Base-by-base conservation (phyloP, 2,888 invertebrate species). In the Caenorhabditis drosophilae region DNA sequence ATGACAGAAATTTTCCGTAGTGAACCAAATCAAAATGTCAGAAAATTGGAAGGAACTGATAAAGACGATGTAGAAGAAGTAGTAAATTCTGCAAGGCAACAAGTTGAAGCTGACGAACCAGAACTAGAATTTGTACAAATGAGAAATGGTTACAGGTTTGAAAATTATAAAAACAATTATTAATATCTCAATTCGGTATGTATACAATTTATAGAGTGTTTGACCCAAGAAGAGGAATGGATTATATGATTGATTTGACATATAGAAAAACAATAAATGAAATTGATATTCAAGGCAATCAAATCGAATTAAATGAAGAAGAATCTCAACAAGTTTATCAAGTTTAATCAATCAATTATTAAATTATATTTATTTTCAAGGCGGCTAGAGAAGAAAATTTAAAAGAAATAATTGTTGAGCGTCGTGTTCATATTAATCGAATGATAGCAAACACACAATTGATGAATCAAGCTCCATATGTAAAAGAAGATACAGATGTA, bases 401-500 rank as follows among this genome's bases (percentile, higher is more conserved):
- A 22, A 64, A 64, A 34, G 64, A 64, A 50, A 46, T 64, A n/a
- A 50, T 38, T 0, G 44, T 75, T 15, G 62, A 76, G 22, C 64
- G 67, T 41, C 58, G 91, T 79, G 88, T 93, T 73, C 90, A 93
- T 86, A 88, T 91, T 38, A 89, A 90, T 51, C 91, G 94, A 71
- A 90, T 92, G 15, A 86, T 96, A 55, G 92, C 92, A 16, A 89
- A 90, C 60, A 91, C 93, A 9, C 92, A 95, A 83, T 89, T 96
- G 60, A 88, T 94, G 36, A 90, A 80, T 27, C 73, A 75, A 67
- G 79, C 93, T 84, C 95, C 94, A 0, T 96, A 95, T 86, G 95
- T 96, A 1, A 96, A 95, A 0, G 96, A 97, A 87, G 92, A 90
- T 84, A 90, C 90, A 6, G 88, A 91, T 70, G 88, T 95, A 4